Evolutionary conservation across 2,797 vertebrate species (phyloP).

Genomic region (Typhlichthys eigenmanni): DNA sequence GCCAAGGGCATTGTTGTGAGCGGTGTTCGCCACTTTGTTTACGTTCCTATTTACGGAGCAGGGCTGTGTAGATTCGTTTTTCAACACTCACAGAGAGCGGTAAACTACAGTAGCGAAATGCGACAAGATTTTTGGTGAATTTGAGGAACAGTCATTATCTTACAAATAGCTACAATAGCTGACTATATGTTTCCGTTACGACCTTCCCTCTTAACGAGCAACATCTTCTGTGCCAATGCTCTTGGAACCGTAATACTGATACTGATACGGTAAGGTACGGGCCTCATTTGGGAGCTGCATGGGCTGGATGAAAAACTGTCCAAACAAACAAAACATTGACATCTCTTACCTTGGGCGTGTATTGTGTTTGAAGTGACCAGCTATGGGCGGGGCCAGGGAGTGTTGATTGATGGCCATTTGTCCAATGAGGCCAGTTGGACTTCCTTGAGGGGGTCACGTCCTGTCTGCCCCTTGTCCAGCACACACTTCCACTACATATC

Average conservation of each 20-base stretch:
- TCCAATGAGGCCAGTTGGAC: constrained; percentile 64
- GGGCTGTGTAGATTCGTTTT: no score
- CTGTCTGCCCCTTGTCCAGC: constrained; percentile 81
- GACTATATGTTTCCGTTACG: neutral
- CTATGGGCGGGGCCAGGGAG: constrained; percentile 50
- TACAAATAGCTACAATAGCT: no score
- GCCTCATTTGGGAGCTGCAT: no score
- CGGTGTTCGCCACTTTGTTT: no score
- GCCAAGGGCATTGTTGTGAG: no score
- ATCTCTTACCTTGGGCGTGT: constrained; percentile 24
- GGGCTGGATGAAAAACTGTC: constrained; percentile 10
- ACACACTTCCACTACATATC: constrained; percentile 81
- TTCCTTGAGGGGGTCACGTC: constrained; percentile 78
- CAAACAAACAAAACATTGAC: constrained; percentile 8
- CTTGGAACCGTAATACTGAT: neutral
- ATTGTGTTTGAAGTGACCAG: constrained; percentile 67
- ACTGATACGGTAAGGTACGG: neutral
- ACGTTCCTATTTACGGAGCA: no score
- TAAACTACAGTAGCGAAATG: no score
- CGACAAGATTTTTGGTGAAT: no score
- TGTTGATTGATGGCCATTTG: constrained; percentile 73
- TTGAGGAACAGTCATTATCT: no score
- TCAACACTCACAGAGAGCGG: no score
- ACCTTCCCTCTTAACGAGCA: neutral
- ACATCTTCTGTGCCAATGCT: neutral